These are phyloP conservation scores for Drosophila quinaria DNA, from an alignment of 2,888 invertebrate genomes.

Conservation along the genomic window DNA sequence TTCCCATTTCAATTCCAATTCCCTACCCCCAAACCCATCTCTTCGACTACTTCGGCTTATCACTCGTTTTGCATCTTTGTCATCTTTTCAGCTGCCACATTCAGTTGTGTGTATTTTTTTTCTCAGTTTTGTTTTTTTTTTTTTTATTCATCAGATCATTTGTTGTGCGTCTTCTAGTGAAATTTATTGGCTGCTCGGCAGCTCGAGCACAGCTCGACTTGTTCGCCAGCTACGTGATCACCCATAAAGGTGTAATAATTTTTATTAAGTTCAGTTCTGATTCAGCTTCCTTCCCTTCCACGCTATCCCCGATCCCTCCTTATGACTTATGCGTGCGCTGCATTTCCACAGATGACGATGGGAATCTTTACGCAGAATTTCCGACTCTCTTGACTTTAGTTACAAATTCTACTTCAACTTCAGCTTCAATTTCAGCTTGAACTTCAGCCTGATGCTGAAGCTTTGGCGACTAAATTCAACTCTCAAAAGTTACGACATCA, in stretches of 20 bases:
- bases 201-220: conserved; percentile 32
- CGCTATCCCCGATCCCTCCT: conserved; percentile 32
- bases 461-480: conserved; percentile 47
- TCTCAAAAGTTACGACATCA: conserved; percentile 2
- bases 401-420: conserved; percentile 20
- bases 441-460: conserved; percentile 31
- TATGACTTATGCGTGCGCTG: conserved; percentile 76
- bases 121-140: conserved; percentile 13
- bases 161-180: conserved; percentile 70
- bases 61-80: conserved; percentile 55
- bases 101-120: conserved; percentile 15
- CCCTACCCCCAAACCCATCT: not conserved
- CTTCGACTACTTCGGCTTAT: conserved; percentile 33
- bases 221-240: conserved; percentile 83
- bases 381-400: conserved; percentile 18
- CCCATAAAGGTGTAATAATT: conserved; percentile 85
- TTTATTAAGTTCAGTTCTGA: conserved; percentile 78
- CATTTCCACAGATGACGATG: conserved; percentile 64
- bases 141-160: conserved; percentile 60
- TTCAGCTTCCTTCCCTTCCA: conserved; percentile 1
- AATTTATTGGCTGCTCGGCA: conserved; percentile 70
- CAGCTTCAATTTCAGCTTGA: conserved; percentile 29
- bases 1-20: not conserved
- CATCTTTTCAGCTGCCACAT: conserved; percentile 56
- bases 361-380: conserved; percentile 73